These are phyloP conservation scores for Calyptommatus sinebrachiatus DNA, from an alignment of 2,113 vertebrate species.

Conservation along the genomic window DNA sequence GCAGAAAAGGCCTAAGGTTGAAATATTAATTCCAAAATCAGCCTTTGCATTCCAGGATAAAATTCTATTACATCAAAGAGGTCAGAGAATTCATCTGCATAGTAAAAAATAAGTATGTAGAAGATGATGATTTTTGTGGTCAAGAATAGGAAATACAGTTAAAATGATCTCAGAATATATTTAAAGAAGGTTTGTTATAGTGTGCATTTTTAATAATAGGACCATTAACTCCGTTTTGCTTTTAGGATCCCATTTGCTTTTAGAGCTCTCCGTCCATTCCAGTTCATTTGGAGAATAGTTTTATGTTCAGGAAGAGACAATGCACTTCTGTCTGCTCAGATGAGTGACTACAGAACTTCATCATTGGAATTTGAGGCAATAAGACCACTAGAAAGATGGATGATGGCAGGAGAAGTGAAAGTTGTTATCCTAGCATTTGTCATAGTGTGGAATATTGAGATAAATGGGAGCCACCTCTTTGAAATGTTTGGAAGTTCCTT, in stretches of 20 bases:
- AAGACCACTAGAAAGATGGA: slow-evolving; percentile 64
- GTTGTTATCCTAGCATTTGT: slow-evolving; percentile 67
- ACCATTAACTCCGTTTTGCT: not conserved
- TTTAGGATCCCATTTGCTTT: not conserved
- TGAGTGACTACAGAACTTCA: slow-evolving; percentile 66
- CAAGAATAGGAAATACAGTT: too few relatives aligned
- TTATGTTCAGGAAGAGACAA: slow-evolving; percentile 64
- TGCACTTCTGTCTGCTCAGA: slow-evolving; percentile 62
- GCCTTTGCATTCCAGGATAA: not conserved
- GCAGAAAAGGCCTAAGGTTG: too few relatives aligned
- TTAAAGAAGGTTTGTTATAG: too few relatives aligned
- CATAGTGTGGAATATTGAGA: slow-evolving; percentile 61
- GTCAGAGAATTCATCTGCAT: not conserved
- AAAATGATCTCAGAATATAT: too few relatives aligned
- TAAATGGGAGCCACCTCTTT: slow-evolving; percentile 42
- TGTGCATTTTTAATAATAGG: not conserved
- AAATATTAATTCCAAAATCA: too few relatives aligned
- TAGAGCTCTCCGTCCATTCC: slow-evolving; percentile 51
- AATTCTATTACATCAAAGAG: not conserved
- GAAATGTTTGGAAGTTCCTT: slow-evolving; percentile 50
- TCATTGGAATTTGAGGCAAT: slow-evolving; percentile 66
- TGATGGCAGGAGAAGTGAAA: slow-evolving; percentile 63
- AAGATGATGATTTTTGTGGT: too few relatives aligned
- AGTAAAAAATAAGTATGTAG: too few relatives aligned
- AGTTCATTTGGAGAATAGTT: slow-evolving; percentile 53